Evolutionary conservation across 2,113 vertebrate genomes (phyloP).

Genomic region (Xerus inauris): DNA sequence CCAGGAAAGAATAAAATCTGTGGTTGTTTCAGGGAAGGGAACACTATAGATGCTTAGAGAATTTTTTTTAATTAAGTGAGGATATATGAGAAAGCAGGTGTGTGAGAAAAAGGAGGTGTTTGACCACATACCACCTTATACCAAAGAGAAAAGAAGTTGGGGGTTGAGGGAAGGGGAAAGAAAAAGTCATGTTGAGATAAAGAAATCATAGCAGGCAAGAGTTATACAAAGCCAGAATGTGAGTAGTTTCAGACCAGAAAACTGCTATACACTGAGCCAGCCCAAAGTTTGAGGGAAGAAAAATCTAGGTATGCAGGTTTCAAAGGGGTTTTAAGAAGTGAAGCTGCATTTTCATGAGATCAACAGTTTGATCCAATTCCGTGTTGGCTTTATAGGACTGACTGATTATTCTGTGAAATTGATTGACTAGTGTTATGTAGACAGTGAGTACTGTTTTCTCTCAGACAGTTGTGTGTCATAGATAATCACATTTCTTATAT

Average conservation of each 20-base stretch:
- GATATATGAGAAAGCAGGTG: not conserved
- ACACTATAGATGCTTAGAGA: not conserved
- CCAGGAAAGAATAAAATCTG: slow-evolving; percentile 1
- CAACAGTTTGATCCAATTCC: slow-evolving; percentile 12
- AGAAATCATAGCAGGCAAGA: not conserved
- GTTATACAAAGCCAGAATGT: too few species aligned
- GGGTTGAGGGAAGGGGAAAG: not conserved
- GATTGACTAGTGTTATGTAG: not conserved
- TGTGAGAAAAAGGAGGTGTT: not conserved
- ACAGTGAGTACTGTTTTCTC: not conserved
- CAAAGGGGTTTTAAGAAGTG: not conserved
- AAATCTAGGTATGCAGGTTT: not conserved
- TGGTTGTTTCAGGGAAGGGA: not conserved
- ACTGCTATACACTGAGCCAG: not conserved
- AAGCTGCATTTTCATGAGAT: not conserved
- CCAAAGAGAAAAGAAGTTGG: not conserved
- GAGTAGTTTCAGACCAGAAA: not conserved
- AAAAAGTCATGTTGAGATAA: not conserved
- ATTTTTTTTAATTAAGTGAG: not conserved
- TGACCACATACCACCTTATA: not conserved
- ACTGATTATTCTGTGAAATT: not conserved
- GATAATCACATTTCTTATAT: not conserved
- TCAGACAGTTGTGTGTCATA: not conserved
- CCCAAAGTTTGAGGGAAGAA: not conserved
- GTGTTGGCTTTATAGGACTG: not conserved